Percentiles rank a stretch among this genome's conserved stretches.
These are phyloP conservation scores for Anagyrus pseudococci DNA, from an alignment of 2,888 invertebrate species.

Conservation along the genomic window DNA sequence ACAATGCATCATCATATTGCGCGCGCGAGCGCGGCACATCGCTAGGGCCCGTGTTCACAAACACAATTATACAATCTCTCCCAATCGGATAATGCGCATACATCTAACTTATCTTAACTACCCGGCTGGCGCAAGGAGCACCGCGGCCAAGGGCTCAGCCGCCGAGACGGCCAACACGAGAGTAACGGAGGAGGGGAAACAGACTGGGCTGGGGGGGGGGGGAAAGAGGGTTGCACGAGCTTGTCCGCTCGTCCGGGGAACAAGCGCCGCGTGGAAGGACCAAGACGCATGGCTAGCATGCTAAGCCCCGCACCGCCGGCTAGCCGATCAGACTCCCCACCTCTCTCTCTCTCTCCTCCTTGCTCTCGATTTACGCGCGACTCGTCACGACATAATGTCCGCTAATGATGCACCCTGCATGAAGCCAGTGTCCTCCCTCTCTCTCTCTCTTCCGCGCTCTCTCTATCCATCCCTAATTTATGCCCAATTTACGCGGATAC, in stretches of 20 bases:
- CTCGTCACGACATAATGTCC: constrained; percentile 22
- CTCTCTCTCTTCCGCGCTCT: too few relatives aligned
- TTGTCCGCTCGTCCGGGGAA: too few relatives aligned
- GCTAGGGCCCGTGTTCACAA: constrained; percentile 3
- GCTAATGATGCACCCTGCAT: constrained; percentile 17
- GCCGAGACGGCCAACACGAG: too few relatives aligned
- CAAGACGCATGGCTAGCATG: too few relatives aligned
- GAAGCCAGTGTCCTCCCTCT: not conserved
- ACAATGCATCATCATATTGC: constrained; percentile 32
- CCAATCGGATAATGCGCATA: constrained; percentile 26
- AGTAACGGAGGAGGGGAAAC: too few relatives aligned
- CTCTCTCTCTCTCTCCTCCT: constrained; percentile 7
- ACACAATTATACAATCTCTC: constrained; percentile 24
- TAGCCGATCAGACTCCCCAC: not conserved
- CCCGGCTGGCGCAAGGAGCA: not conserved
- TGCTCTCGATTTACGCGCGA: not conserved
- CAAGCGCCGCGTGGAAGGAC: not conserved
- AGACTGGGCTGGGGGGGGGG: too few relatives aligned
- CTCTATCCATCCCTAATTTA: constrained; percentile 7
- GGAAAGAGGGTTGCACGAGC: too few relatives aligned
- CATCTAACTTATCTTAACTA: constrained; percentile 30
- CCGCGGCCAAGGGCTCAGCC: not conserved
- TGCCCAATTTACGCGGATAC: not conserved
- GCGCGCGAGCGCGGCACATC: constrained; percentile 5
- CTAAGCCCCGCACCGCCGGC: not conserved